Conservation (phyloP, 2,113 vertebrate genomes). For the Antechinus stuartii region DNA sequence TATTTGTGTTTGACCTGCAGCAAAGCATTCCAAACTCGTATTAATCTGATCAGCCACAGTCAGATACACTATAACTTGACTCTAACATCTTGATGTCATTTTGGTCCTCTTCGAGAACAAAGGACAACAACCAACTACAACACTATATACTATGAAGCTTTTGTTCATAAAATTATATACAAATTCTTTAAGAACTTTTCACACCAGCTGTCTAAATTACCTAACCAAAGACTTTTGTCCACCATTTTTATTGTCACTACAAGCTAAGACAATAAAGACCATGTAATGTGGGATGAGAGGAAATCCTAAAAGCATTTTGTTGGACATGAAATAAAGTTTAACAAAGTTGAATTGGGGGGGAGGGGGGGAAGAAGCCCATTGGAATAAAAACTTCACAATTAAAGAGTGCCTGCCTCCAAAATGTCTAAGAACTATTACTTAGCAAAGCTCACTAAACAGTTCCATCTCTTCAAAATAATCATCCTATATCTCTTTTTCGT, state of each 20-base stretch:
- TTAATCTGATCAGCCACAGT: too few species aligned
- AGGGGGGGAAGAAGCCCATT: background rate
- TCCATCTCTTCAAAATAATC: background rate
- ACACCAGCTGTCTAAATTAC: conserved; percentile 3
- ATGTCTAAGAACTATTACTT: background rate
- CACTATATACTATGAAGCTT: background rate
- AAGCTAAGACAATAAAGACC: conserved; percentile 7
- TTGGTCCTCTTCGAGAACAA: too few species aligned
- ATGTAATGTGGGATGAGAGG: background rate
- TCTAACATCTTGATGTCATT: too few species aligned
- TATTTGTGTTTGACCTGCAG: too few species aligned
- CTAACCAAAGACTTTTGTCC: conserved; percentile 24
- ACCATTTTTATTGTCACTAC: conserved; percentile 8
- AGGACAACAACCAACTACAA: too few species aligned
- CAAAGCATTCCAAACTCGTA: too few species aligned
- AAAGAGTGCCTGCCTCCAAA: background rate
- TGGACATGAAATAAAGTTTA: conserved; percentile 26
- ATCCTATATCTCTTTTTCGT: background rate
- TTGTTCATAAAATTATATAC: background rate
- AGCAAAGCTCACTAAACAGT: background rate
- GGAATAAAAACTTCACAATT: conserved; percentile 21
- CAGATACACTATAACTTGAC: too few species aligned
- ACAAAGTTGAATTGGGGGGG: background rate
- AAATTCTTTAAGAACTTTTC: conserved; percentile 28
- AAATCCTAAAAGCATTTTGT: background rate